phyloP scores from a whole-genome alignment of 1,140 invertebrate genomes.

The Macrobrachium rosenbergii region DNA sequence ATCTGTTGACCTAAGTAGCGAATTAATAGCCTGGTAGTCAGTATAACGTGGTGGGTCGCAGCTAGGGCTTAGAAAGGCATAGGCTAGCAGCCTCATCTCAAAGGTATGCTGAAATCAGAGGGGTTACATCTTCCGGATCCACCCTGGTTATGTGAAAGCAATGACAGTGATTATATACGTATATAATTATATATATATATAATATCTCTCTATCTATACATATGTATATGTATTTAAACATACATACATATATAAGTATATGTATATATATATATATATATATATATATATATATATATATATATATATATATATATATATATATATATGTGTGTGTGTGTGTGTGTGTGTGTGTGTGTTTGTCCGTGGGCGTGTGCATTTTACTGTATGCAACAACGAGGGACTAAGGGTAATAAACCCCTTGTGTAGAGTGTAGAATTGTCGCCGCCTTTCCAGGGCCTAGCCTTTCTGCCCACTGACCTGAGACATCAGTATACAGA shows the following conservation, averaged over 20 bases:
- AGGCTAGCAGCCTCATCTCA: no score
- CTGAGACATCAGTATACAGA: no score
- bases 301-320: neutral
- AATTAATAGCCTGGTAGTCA: no score
- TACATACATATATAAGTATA: neutral
- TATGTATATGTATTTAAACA: slow-evolving; percentile 15
- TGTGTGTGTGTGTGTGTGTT: slow-evolving; percentile 9
- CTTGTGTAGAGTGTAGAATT: no score
- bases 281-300: neutral
- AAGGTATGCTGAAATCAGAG: no score
- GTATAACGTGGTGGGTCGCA: no score
- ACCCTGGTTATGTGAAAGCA: no score
- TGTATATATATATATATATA: neutral
- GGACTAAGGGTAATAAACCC: neutral
- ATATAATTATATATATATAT: slow-evolving; percentile 17
- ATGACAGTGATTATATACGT: neutral
- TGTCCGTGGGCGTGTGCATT: neutral
- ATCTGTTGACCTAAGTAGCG: no score
- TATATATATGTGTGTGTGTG: neutral
- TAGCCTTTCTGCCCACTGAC: no score
- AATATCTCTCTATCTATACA: slow-evolving; percentile 6
- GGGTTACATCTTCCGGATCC: no score
- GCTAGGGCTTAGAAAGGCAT: no score
- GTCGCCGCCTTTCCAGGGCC: no score
- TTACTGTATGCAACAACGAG: neutral